Percentiles rank a stretch among this genome's conserved stretches.
Evolutionary conservation across 2,113 vertebrate genomes (phyloP).

Genomic region (Hemiprocne comata): DNA sequence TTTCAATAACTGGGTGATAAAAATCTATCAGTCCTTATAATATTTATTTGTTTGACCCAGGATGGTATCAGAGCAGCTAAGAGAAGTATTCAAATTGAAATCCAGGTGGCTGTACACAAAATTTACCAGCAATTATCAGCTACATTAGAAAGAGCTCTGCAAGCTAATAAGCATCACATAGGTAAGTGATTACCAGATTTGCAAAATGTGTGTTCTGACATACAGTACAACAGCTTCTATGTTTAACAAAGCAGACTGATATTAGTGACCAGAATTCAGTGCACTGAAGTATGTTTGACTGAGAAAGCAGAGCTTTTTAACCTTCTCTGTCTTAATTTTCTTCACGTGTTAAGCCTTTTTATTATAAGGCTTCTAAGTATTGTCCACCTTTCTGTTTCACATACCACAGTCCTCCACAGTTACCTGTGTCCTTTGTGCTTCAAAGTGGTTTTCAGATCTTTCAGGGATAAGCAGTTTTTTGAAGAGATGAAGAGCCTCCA

Average conservation of each 20-base stretch:
- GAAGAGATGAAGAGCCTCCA: neutral
- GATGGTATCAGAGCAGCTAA: slow-evolving; percentile 94
- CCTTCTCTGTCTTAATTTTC: neutral
- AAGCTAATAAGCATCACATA: slow-evolving; percentile 94
- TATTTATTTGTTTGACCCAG: slow-evolving; percentile 71
- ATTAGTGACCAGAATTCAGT: neutral
- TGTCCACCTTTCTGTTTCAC: neutral
- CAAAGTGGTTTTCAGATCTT: neutral
- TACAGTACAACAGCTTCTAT: neutral
- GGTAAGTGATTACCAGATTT: slow-evolving; percentile 76
- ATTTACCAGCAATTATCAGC: slow-evolving; percentile 97
- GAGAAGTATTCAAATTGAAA: slow-evolving; percentile 91
- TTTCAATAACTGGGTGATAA: neutral
- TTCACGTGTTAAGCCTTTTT: neutral
- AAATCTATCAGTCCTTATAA: neutral
- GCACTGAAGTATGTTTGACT: neutral
- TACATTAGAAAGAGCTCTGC: slow-evolving; percentile 91
- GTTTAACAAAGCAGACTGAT: neutral
- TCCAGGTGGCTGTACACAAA: slow-evolving; percentile 95
- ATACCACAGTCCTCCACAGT: neutral
- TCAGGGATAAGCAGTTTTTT: neutral
- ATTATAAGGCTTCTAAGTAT: neutral
- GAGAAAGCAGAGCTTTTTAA: neutral
- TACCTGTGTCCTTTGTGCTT: neutral
- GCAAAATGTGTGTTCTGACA: neutral